Percentiles rank a stretch among this genome's conserved stretches.
phyloP scores from a whole-genome alignment of 2,113 vertebrate species.

The Corapipo altera region DNA sequence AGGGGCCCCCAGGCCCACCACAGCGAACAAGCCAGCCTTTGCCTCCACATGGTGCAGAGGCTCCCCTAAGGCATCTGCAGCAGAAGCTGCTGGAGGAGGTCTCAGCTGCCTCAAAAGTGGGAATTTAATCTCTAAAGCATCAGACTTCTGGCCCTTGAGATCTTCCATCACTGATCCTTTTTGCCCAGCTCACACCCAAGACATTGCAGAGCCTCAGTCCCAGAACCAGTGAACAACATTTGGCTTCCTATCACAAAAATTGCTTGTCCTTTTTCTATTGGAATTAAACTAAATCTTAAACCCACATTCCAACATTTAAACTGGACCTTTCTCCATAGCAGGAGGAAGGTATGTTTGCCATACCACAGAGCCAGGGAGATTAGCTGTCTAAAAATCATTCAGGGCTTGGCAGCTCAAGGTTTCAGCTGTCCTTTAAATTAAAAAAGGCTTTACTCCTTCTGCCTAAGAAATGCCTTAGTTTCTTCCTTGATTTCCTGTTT shows the following conservation, averaged over 20 bases:
- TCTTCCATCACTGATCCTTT: not conserved
- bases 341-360: not conserved
- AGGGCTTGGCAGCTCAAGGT: not conserved
- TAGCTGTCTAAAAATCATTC: not conserved
- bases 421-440: not conserved
- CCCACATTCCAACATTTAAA: not conserved
- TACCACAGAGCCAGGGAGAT: not conserved
- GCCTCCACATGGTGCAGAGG: fast-evolving
- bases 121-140: not conserved
- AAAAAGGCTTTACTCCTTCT: not conserved
- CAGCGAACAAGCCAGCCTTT: not conserved
- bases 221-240: not conserved
- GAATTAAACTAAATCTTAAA: not conserved
- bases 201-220: not conserved
- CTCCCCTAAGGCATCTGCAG: not conserved
- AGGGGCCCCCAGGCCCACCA: not conserved
- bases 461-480: not conserved
- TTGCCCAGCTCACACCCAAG: not conserved
- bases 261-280: not conserved
- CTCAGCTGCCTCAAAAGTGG: not conserved
- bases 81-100: not conserved
- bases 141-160: not conserved
- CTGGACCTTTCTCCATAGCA: not conserved
- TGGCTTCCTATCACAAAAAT: not conserved
- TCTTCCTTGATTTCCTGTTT: not conserved